Evolutionary conservation across 2,888 invertebrate genomes (phyloP).

Genomic region (Lycaena phlaeas): DNA sequence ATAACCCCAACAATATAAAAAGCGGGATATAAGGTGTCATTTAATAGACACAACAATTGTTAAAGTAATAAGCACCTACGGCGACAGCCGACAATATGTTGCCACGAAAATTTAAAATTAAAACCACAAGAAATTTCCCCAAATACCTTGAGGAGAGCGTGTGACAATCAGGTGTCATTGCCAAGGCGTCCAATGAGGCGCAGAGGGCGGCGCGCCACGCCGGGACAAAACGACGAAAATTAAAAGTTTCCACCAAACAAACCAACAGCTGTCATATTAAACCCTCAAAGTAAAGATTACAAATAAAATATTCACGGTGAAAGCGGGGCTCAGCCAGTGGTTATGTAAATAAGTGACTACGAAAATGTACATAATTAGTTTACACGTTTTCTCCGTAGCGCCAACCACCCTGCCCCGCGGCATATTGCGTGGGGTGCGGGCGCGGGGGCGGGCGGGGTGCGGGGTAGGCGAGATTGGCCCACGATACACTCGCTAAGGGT

Average conservation of each 20-base stretch:
- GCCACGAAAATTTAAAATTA: constrained; percentile 55
- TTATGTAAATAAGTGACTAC: constrained; percentile 73
- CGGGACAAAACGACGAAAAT: constrained; percentile 57
- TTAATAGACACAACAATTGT: constrained; percentile 34
- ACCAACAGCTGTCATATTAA: constrained; percentile 71
- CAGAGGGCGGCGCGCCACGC: constrained; percentile 14
- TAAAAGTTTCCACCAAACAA: constrained; percentile 69
- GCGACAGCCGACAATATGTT: constrained; percentile 35
- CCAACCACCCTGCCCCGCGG: constrained; percentile 39
- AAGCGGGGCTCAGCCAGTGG: constrained; percentile 65
- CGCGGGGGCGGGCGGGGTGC: constrained; percentile 22
- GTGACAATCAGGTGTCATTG: constrained; percentile 68
- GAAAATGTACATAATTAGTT: constrained; percentile 73
- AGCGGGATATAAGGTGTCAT: constrained; percentile 21
- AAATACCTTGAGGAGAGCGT: constrained; percentile 49
- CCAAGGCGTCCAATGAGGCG: constrained; percentile 50
- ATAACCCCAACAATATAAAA: constrained; percentile 24
- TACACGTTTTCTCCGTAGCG: constrained; percentile 64
- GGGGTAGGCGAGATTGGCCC: constrained; percentile 51
- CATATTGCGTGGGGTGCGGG: constrained; percentile 39
- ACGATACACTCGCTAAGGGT: constrained; percentile 64
- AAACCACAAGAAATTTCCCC: constrained; percentile 51
- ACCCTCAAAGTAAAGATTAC: constrained; percentile 70
- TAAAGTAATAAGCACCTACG: constrained; percentile 47
- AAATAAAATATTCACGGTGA: constrained; percentile 73